phyloP scores from a whole-genome alignment of 2,113 vertebrate species.

The Ia io region DNA sequence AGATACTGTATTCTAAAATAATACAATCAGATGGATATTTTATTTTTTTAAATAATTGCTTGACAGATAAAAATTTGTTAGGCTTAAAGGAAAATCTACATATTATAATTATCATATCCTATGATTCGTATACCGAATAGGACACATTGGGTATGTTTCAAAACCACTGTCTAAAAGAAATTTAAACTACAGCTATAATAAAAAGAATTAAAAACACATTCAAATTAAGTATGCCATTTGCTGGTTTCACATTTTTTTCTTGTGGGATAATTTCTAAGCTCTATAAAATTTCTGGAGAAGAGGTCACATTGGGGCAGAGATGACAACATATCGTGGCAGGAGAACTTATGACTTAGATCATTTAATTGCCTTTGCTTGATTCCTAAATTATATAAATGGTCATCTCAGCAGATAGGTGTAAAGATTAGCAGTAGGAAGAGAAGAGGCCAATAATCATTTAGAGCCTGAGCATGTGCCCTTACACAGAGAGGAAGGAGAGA shows the following conservation, averaged over 20 bases:
- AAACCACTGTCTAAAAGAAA: background rate
- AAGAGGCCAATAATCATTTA: background rate
- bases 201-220: background rate
- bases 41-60: slow-evolving; percentile 28
- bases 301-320: background rate
- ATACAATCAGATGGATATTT: background rate
- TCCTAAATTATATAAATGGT: background rate
- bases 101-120: slow-evolving; percentile 32
- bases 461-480: background rate
- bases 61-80: background rate
- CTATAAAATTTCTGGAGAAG: background rate
- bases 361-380: slow-evolving; percentile 26
- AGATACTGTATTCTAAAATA: background rate
- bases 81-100: background rate
- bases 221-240: background rate
- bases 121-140: slow-evolving; percentile 5
- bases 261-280: background rate
- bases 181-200: background rate
- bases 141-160: background rate
- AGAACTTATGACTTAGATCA: slow-evolving; percentile 2
- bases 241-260: slow-evolving; percentile 16
- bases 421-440: background rate
- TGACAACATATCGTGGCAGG: background rate
- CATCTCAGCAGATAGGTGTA: background rate
- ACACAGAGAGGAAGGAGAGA: background rate